A percentile compares a stretch with the other conserved stretches of the same genome.
Evolutionary conservation across 2,113 vertebrate genomes (phyloP).

Genomic region (Amphiprion percula): DNA sequence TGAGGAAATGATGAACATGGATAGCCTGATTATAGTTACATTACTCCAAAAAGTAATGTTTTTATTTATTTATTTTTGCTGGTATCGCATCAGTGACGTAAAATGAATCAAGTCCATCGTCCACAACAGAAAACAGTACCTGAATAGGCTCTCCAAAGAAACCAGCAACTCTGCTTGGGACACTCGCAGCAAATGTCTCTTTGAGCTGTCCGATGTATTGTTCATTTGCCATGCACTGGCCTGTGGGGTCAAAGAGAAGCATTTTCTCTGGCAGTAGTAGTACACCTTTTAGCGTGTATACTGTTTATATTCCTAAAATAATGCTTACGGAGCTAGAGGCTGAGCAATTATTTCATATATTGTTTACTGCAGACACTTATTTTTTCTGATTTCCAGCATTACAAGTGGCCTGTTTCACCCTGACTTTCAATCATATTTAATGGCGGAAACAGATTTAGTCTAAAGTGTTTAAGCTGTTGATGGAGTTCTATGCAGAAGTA

Average conservation of each 20-base stretch:
- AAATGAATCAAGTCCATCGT: not conserved
- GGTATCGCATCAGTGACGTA: not conserved
- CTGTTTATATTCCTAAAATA: not conserved
- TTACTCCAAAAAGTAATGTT: not conserved
- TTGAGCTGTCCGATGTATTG: conserved; percentile 91
- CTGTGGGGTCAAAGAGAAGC: conserved; percentile 75
- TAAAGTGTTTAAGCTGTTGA: too few relatives aligned
- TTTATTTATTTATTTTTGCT: too few relatives aligned
- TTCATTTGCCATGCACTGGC: conserved; percentile 89
- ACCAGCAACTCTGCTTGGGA: conserved; percentile 88
- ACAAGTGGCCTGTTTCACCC: not conserved
- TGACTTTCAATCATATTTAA: not conserved
- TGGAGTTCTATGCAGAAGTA: too few relatives aligned
- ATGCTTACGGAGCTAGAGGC: too few relatives aligned
- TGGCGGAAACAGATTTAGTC: not conserved
- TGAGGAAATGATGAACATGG: too few relatives aligned
- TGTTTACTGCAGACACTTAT: not conserved
- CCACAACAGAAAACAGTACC: conserved; percentile 72
- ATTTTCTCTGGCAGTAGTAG: not conserved
- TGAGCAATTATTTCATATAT: not conserved
- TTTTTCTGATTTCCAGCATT: not conserved
- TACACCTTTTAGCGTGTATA: not conserved
- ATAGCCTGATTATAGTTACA: not conserved
- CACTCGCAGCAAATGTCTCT: conserved; percentile 89
- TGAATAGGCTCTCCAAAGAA: conserved; percentile 97